Base-by-base conservation (phyloP, 2,888 invertebrate species). In the Elysia crispata region DNA sequence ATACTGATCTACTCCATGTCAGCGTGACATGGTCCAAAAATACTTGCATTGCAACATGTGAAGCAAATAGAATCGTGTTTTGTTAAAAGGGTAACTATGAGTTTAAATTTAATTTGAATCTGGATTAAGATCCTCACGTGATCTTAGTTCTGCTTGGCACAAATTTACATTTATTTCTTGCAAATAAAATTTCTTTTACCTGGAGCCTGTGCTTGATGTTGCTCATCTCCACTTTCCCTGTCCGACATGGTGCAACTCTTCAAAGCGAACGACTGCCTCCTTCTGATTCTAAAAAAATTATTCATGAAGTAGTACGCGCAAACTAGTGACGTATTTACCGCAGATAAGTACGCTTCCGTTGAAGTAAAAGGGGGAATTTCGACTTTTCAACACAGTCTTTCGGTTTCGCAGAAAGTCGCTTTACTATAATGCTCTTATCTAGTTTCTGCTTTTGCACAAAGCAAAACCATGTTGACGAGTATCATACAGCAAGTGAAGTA, bases 201-300 rank as follows among this genome's bases (percentile, higher is more conserved):
- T 86, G 88, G 89, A 83, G 89, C 90, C 89, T 91, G 91, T 85
- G 88, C 87, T 86, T 90, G 90, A 86, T 86, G 88, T 86, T 88
- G 90, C 85, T 92, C 92, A 86, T 92, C 92, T 87, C 91, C 92
- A 88, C 91, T 92, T 86, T 92, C 92, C 83, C 91, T 90, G 87
- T 92, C 92, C 91, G 92, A 92, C 92, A 92, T 92, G 89, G 89
- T 90, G 87, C 90, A 91, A 90, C 89, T 90, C 89, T 90, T 88
- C 90, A 57, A 74, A 81, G 66, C 89, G 86, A 86, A 85, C 86
- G 87, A 84, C 87, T 90, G 89, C 89, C 89, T 89, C 89, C 89
- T 90, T 89, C 87, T 87, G 85, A 87, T 81, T 83, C 85, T 87
- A 84, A 89, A 89, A 88, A 86, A 90, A 90, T 90, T 87, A 90